Evolutionary conservation across 2,113 vertebrate genomes (phyloP).

Genomic region (Noturus placidus): DNA sequence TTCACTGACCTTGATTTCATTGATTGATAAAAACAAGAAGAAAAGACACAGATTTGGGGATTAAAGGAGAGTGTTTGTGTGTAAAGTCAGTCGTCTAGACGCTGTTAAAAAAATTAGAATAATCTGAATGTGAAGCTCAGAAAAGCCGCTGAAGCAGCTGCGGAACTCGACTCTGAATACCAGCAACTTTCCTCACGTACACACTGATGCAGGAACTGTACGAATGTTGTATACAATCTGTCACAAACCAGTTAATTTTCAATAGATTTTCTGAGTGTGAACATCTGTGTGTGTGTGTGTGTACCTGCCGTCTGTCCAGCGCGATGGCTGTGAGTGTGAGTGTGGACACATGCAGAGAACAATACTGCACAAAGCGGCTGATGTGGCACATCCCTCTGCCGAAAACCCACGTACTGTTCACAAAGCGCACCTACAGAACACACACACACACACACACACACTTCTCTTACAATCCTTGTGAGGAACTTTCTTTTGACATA

Average conservation of each 20-base stretch:
- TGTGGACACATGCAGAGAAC: slow-evolving; percentile 90
- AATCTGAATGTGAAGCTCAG: not conserved
- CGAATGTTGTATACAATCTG: no score
- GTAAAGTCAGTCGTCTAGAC: no score
- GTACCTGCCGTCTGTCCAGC: slow-evolving; percentile 89
- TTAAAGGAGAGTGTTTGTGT: no score
- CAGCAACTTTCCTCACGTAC: not conserved
- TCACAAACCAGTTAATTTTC: no score
- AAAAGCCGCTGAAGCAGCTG: not conserved
- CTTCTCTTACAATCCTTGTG: not conserved
- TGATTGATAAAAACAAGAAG: not conserved
- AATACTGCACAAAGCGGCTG: slow-evolving; percentile 93
- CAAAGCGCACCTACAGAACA: slow-evolving; percentile 82
- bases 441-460: not conserved
- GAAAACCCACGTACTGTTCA: slow-evolving; percentile 92
- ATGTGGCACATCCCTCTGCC: slow-evolving; percentile 92
- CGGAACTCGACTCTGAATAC: not conserved
- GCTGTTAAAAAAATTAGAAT: not conserved
- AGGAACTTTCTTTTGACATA: not conserved
- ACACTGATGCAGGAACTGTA: no score
- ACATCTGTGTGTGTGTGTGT: slow-evolving; percentile 10
- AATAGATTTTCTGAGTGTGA: not conserved
- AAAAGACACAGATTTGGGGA: not conserved
- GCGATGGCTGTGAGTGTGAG: slow-evolving; percentile 91
- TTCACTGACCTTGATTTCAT: no score